phyloP scores from a whole-genome alignment of 2,113 vertebrate species.

The Rhinoptilus africanus region DNA sequence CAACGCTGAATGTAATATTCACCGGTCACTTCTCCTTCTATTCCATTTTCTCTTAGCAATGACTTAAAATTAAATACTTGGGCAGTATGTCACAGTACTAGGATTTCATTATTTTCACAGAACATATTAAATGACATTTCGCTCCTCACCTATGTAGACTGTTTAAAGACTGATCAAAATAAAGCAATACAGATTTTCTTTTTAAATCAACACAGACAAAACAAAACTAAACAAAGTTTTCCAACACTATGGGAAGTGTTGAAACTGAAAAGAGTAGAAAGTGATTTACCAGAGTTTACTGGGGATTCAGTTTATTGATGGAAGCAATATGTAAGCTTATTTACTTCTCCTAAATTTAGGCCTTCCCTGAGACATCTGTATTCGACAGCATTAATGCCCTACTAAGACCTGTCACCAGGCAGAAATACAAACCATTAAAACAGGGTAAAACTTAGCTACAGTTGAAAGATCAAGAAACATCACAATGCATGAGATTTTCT shows the following conservation, averaged over 20 bases:
- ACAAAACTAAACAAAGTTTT: not conserved
- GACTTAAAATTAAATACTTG: not conserved
- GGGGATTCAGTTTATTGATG: not conserved
- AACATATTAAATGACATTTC: not conserved
- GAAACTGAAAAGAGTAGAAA: not conserved
- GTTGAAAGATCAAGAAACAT: not conserved
- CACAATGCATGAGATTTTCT: not conserved
- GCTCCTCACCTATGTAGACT: not conserved
- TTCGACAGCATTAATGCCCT: not conserved
- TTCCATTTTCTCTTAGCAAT: not conserved
- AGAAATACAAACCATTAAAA: not conserved
- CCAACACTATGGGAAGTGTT: not conserved
- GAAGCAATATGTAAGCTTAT: not conserved
- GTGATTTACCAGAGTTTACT: not conserved
- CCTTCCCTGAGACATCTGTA: not conserved
- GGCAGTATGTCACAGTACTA: not conserved
- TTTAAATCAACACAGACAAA: not conserved
- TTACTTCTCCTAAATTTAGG: not conserved
- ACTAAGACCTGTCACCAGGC: not conserved
- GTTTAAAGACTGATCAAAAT: not conserved
- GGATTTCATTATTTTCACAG: conserved; percentile 6
- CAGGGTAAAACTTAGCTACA: not conserved
- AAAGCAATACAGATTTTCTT: not conserved
- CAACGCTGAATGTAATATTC: not conserved
- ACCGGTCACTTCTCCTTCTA: not conserved